These are phyloP conservation scores for Calosoma granatense DNA, from an alignment of 1,140 invertebrate genomes.

Conservation along the genomic window DNA sequence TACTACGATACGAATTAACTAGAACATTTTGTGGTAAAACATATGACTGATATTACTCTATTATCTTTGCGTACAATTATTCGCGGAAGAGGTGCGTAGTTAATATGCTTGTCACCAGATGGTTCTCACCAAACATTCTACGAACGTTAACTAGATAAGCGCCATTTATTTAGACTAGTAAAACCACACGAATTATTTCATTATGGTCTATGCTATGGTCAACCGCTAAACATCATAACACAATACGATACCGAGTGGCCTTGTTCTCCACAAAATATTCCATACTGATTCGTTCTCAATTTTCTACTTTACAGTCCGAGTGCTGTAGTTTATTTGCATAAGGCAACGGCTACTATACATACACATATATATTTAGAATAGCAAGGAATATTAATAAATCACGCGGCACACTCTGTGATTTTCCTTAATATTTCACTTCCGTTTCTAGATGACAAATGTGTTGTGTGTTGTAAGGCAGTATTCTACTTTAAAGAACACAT, in stretches of 20 bases:
- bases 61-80: neutral
- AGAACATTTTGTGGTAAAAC: neutral
- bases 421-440: too few species aligned
- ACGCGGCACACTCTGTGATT: too few species aligned
- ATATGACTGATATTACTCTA: neutral
- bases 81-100: neutral
- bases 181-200: constrained; percentile 6
- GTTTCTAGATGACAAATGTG: neutral
- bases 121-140: neutral
- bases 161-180: neutral
- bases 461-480: neutral
- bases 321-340: too few species aligned
- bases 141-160: constrained; percentile 2
- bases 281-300: neutral
- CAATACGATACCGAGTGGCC: neutral
- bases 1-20: neutral
- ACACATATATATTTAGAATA: too few species aligned
- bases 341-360: too few species aligned
- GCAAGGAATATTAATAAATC: too few species aligned
- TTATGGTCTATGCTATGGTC: neutral
- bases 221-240: neutral
- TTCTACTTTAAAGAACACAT: neutral
- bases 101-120: neutral
- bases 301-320: too few species aligned
- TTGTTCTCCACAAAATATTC: neutral